Base-by-base conservation (phyloP, 2,888 invertebrate species). In the Stenodera caucasica region DNA sequence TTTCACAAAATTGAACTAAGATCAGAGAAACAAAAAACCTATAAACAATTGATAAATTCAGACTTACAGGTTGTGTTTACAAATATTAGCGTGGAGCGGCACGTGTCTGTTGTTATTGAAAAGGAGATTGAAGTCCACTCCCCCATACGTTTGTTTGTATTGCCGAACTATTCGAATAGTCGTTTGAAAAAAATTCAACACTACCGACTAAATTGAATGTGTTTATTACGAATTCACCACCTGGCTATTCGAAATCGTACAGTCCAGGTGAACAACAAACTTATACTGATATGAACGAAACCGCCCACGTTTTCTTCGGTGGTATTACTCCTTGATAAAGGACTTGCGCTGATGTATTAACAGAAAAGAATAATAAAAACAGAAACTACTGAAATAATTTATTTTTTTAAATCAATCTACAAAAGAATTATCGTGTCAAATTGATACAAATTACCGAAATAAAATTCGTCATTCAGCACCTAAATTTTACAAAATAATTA, bases 331-430 rank as follows among this genome's bases (percentile, higher is more conserved):
- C 15, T 32, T 40, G n/a, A n/a, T 49, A 8, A 26, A 60, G 60
- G 60, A 60, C 60, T 60, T 60, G 60, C 60, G 60, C 60, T 56
- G 53, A 15, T 15, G 37, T 40, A 6, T 52, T 60, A 37, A 55
- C 15, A 26, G 33, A 33, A 40, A 5, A 45, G 12, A 4, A 21
- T 21, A 11, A 11, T 9, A 26, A 15, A 15, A 55, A 54, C n/a
- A 29, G 29, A 14, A 45, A 30, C 63, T 68, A 70, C 63, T 68
- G 61, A 68, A 70, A 70, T 70, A 67, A 67, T 70, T 58, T 70
- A 70, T 70, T 70, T 68, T 68, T 68, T 64, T 50, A 61, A 61
- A 61, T 37, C 57, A 53, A 49, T 56, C 35, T 49, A 53, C 49
- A 55, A 55, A 50, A 56, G 35, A 32, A 40, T 15, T 18, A 18